Conservation (phyloP, 2,888 invertebrate genomes). For the Tromatobia lineatoria region DNA sequence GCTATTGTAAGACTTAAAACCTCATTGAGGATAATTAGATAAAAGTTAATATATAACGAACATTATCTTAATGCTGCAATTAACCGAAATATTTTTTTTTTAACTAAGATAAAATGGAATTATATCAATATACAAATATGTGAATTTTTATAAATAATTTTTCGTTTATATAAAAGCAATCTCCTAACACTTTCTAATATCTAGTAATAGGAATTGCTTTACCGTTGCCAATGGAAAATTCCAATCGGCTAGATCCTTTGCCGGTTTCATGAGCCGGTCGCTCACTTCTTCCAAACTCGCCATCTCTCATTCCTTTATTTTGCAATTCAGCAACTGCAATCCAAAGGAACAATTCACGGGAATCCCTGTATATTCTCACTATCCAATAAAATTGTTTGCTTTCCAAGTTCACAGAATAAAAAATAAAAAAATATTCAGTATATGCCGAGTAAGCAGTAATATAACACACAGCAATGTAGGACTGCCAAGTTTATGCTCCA, state of each 20-base stretch:
- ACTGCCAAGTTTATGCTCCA: not conserved
- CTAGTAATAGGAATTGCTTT: constrained; percentile 37
- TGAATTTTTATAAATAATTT: not conserved
- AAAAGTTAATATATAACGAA: too few relatives aligned
- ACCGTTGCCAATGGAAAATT: constrained; percentile 81
- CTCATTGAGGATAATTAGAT: too few relatives aligned
- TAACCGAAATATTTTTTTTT: too few relatives aligned
- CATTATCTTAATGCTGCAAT: too few relatives aligned
- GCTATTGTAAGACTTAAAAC: too few relatives aligned
- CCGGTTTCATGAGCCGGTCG: constrained; percentile 78
- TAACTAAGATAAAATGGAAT: too few relatives aligned
- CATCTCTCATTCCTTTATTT: constrained; percentile 66
- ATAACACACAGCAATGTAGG: not conserved
- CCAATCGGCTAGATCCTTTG: constrained; percentile 81
- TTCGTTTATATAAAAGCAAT: not conserved
- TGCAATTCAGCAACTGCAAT: constrained; percentile 12
- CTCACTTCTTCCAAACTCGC: constrained; percentile 76
- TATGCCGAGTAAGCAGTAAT: not conserved
- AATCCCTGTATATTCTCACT: not conserved
- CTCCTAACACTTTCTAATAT: not conserved
- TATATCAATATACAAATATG: not conserved
- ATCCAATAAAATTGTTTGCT: not conserved
- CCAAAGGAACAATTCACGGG: not conserved
- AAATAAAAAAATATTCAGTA: constrained; percentile 12
- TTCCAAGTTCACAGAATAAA: not conserved